Base-by-base conservation (phyloP, 2,113 vertebrate genomes). In the Opisthocomus hoazin region DNA sequence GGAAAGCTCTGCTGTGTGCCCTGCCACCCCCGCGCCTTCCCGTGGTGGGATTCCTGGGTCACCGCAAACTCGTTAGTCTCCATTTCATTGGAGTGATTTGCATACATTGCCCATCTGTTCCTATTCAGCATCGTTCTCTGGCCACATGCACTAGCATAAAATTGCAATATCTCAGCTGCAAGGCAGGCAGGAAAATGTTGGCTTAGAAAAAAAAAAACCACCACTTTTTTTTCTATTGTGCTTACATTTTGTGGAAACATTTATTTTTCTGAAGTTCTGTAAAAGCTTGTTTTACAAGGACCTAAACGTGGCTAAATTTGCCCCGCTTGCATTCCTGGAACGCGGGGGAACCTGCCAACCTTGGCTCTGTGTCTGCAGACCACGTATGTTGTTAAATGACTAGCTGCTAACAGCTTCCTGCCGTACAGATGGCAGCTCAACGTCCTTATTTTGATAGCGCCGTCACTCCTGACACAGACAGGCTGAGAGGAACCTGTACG, bases 91-190 rank as follows among this genome's bases (percentile, higher is more conserved):
- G 50, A 86, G 65, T 15, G 1, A 86, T 93, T 78, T 89, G 80
- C 87, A 93, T 60, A 37, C 70, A 79, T 88, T 70, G 87, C 90
- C 91, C 80, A 94, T 94, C 93, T 94, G 90, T 61, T 91, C 71
- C 65, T 27, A 27, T 65, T 89, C 87, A 78, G 61, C 66, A n/a
- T 18, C 41, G 0, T 5, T 70, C 84, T 64, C 84, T 66, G 90
- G 60, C 90, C 84, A 41, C 80, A 61, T 34, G 75, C 65, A 64
- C 65, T 6, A 54, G 84, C 80, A 93, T 41, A 64, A 94, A 85
- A 85, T 34, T 6, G 26, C 84, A 83, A 13, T 61, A 61, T 51
- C 81, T 79, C 90, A 70, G 84, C 81, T 93, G 80, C 88, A 66
- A 83, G 87, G 82, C 84, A 48, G 57, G 76, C 87, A 79, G 61